phyloP scores from a whole-genome alignment of 2,113 vertebrate genomes.

The Hiodon tergisus region DNA sequence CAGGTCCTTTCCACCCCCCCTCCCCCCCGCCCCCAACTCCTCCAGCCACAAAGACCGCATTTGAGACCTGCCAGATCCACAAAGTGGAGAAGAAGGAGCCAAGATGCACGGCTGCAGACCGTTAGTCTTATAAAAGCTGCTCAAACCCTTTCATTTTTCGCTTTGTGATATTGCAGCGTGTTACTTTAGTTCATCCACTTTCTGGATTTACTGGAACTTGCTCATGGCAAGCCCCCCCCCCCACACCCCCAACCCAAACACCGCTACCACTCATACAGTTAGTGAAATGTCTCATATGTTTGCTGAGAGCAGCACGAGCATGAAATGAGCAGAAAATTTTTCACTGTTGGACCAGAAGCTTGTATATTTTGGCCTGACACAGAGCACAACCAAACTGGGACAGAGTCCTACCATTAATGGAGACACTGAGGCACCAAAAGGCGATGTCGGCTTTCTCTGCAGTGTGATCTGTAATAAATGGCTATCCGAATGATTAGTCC shows the following conservation, averaged over 20 bases:
- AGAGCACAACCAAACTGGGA: conserved; percentile 8
- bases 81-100: background rate
- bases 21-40: background rate
- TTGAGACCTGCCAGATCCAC: background rate
- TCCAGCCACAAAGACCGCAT: background rate
- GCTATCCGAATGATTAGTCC: background rate
- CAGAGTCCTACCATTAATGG: background rate
- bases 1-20: background rate
- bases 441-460: background rate
- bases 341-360: background rate
- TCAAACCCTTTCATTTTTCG: background rate
- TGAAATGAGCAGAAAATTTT: conserved; percentile 44
- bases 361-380: background rate
- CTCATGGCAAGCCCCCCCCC: background rate
- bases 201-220: background rate
- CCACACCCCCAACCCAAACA: conserved; percentile 4
- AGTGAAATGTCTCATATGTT: conserved; percentile 57
- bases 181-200: background rate
- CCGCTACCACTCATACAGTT: conserved; percentile 17
- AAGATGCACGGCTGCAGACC: background rate
- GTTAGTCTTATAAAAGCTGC: conserved; percentile 23
- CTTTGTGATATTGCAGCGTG: background rate
- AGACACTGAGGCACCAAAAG: background rate
- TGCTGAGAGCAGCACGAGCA: conserved; percentile 46
- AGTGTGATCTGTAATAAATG: background rate